Evolutionary conservation across 2,888 invertebrate species (phyloP), one percentile per base, ranked within the genome.

Genomic region (Euzetes globulus): DNA sequence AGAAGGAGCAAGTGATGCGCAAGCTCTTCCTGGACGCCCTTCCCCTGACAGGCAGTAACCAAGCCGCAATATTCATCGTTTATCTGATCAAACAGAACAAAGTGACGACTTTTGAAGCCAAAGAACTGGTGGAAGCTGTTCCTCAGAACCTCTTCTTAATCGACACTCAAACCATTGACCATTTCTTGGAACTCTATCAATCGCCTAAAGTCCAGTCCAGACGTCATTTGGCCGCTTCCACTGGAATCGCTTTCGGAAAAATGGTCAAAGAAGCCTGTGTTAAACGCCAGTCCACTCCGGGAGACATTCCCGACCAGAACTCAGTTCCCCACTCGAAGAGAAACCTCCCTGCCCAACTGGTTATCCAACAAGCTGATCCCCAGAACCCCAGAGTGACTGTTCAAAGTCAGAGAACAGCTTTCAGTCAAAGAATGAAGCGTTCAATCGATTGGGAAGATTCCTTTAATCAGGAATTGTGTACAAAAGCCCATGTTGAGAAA

Each of bases 201-300:
- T 74, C 76, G 55, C 58, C 78, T 0, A 77, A 76, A 17, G 78
- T 80, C 9, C 79, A 79, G 58, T 65, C 76, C 19, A 72, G 75
- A 60, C 72, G 76, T 1, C 74, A 72, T 9, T 52, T 78, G 4
- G 77, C 77, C 72, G 74, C 77, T 1, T 77, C 80, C 9, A 78
- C 80, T 47, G 74, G 79, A 27, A 77, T 83, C 55, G 77, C 81
- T 27, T 79, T 81, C 76, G 79, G 80, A 63, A 79, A 79, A 74
- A 76, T 83, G 71, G 77, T 82, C 74, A 76, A 81, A 76, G 79
- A 81, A 75, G 81, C 81, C 45, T 83, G 81, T 76, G 79, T 81
- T 33, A 77, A 72, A 60, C 29, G 71, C 33, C 74, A 72, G 58
- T n/a, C 65, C 27, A 70, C 37, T 55, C 75, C 45, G 22, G 72